Conservation (phyloP, 1,140 invertebrate species). For the Zeugodacus cucurbitae region DNA sequence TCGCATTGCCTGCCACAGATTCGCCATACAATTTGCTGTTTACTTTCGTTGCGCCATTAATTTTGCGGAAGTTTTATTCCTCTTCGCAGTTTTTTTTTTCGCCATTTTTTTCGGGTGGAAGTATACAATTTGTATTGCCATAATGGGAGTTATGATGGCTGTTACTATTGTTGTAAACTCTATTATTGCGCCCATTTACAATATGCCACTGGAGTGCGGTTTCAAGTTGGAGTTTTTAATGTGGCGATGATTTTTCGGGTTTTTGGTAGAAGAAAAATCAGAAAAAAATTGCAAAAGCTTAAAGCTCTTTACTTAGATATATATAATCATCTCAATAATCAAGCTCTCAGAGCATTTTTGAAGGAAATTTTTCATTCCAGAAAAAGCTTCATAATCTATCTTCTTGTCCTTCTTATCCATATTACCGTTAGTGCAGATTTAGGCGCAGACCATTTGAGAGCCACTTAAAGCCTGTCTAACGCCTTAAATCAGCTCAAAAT, state of each 20-base stretch:
- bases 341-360: too few species aligned
- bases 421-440: too few species aligned
- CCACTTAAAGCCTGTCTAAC: too few species aligned
- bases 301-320: neutral
- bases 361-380: neutral
- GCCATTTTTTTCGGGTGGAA: neutral
- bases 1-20: constrained; percentile 1
- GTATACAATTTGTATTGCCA: neutral
- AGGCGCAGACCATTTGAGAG: too few species aligned
- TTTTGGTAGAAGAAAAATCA: neutral
- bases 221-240: neutral
- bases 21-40: neutral
- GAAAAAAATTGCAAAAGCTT: neutral
- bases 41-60: constrained; percentile 18
- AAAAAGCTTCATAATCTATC: neutral
- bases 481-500: neutral
- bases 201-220: neutral
- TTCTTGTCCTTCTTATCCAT: neutral
- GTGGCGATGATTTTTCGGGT: neutral
- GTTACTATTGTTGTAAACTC: neutral
- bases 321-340: neutral
- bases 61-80: neutral
- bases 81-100: neutral
- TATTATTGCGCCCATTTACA: neutral
- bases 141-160: neutral